Base-by-base conservation (phyloP, 1,140 invertebrate genomes). In the Rhizoglyphus robini region DNA sequence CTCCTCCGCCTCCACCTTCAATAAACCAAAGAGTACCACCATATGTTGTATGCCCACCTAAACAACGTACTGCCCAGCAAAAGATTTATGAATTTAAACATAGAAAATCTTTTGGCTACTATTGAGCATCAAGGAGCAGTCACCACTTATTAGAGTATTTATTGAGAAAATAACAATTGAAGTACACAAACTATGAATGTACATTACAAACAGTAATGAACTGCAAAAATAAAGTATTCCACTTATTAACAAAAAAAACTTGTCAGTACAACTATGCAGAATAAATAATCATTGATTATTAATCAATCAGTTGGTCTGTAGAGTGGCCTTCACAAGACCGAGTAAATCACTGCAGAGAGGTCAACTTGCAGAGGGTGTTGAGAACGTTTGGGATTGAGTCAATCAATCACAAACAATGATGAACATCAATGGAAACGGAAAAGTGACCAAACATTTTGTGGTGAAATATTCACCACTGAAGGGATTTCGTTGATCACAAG, bases 71-170 rank as follows among this genome's bases (percentile, higher is more conserved):
- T 1, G 63, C 63, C 2, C 63, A 64, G 30, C 63, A 64, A 64
- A 64, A 64, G 51, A 64, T 64, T 29, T 64, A 64, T 57, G 63
- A 64, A 57, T 64, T 48, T 30, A 64, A 64, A 57, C 63, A 64
- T 25, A 11, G 47, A 49, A 48, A 48, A 51, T 57, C 29, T 31
- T 20, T 64, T 31, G 63, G 63, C 1, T 64, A 64, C 31, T 64
- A 64, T 38, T 64, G 48, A 51, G 18, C 23, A 48, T 11, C 5
- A 30, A 54, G 49, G 23, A 54, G 49, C n/a, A 8, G 49, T 54
- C n/a, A 8, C n/a, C 15, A 8, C 23, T 5, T 25, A 5, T 8
- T 8, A 23, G 5, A 8, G 5, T 54, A 54, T 54, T 54, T 5
- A 8, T 54, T 54, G 5, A 27, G 8, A 59, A 4, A 59, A 38